These are phyloP conservation scores for Calephelis nemesis DNA, from an alignment of 1,140 invertebrate genomes.

Conservation along the genomic window DNA sequence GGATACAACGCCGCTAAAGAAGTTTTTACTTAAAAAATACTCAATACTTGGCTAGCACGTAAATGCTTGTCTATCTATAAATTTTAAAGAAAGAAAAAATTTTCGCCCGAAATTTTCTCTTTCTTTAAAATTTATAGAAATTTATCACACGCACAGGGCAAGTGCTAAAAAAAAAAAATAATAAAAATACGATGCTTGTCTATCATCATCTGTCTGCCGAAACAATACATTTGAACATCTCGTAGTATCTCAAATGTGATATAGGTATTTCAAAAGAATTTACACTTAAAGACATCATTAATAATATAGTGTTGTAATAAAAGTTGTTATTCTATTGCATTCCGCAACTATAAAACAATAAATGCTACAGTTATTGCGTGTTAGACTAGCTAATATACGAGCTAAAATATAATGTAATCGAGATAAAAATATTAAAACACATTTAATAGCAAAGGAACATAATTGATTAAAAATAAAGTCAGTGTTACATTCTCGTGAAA, in stretches of 20 bases:
- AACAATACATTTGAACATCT: neutral
- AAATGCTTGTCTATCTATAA: no score
- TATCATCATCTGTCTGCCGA: no score
- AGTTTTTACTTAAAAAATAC: no score
- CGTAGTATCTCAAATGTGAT: slow-evolving; percentile 13
- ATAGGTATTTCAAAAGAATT: slow-evolving; percentile 12
- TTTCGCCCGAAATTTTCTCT: no score
- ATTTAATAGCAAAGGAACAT: slow-evolving; percentile 46
- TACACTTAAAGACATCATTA: slow-evolving; percentile 17
- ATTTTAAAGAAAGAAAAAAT: no score
- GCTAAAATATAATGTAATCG: slow-evolving; percentile 17
- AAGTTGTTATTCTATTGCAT: slow-evolving; percentile 20
- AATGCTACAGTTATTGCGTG: slow-evolving; percentile 30
- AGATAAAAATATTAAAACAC: slow-evolving; percentile 28
- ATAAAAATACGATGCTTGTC: no score
- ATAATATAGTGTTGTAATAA: neutral
- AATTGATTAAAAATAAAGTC: slow-evolving; percentile 38
- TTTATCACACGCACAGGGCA: no score
- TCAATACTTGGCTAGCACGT: no score
- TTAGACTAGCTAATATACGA: slow-evolving; percentile 14
- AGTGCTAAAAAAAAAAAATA: no score
- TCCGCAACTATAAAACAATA: slow-evolving; percentile 28
- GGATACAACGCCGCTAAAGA: no score
- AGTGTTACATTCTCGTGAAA: slow-evolving; percentile 40
- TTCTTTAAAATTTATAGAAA: no score